phyloP scores from a whole-genome alignment of 2,113 vertebrate genomes.

The Anolis sagrei region DNA sequence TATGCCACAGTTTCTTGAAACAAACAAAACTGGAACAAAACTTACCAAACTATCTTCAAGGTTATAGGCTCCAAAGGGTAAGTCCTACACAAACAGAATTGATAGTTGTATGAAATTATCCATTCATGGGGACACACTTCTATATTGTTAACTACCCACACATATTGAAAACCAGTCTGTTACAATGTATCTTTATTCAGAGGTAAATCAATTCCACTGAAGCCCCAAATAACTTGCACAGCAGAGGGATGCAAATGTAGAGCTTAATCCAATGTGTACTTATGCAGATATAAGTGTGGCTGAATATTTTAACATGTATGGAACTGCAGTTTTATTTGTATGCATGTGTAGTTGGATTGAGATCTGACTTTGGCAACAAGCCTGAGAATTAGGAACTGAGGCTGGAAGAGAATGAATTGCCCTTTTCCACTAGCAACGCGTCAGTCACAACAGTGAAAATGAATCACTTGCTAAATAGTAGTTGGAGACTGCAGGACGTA shows the following conservation, averaged over 20 bases:
- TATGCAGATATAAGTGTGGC: not conserved
- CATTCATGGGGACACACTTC: not conserved
- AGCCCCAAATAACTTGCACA: not conserved
- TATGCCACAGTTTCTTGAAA: not conserved
- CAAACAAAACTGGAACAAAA: constrained; percentile 11
- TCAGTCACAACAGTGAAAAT: not conserved
- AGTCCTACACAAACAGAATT: constrained; percentile 44
- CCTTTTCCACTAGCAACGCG: not conserved
- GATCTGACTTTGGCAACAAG: too few relatives aligned
- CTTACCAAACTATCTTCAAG: constrained; percentile 34
- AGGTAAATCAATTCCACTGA: not conserved
- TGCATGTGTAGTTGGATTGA: not conserved
- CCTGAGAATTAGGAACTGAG: not conserved
- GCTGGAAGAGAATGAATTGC: not conserved
- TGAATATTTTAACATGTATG: not conserved
- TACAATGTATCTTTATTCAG: too few relatives aligned
- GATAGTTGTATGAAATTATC: not conserved
- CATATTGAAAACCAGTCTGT: too few relatives aligned
- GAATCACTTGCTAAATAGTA: not conserved
- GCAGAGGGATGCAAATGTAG: not conserved
- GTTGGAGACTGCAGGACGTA: too few relatives aligned
- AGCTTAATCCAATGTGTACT: not conserved
- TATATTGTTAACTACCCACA: not conserved
- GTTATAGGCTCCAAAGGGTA: constrained; percentile 21
- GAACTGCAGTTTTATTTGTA: not conserved